Conservation (phyloP, 2,113 vertebrate genomes). For the Calyptomena viridis region DNA sequence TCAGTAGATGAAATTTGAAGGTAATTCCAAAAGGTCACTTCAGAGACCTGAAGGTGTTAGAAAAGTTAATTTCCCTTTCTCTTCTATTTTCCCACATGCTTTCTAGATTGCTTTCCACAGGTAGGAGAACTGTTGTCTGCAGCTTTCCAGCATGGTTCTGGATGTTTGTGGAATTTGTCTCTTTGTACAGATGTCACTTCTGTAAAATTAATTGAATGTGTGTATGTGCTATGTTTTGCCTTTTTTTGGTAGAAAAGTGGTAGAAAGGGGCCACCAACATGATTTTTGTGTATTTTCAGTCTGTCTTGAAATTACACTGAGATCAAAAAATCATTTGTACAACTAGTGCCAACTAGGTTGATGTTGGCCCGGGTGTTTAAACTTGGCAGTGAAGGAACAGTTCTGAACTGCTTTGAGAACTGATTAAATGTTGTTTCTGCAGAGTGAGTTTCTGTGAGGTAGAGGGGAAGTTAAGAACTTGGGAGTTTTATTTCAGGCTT, state of each 20-base stretch:
- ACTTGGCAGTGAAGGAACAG: background rate
- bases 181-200: background rate
- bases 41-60: background rate
- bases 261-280: background rate
- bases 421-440: background rate
- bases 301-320: background rate
- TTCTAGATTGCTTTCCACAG: background rate
- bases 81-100: background rate
- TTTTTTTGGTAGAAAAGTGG: background rate
- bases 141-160: background rate
- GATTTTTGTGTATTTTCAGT: background rate
- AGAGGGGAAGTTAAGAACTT: rapidly evolving
- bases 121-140: background rate
- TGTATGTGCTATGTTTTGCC: background rate
- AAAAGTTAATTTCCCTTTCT: conserved; percentile 3
- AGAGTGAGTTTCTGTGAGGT: background rate
- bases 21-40: background rate
- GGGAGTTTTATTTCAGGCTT: background rate
- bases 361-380: background rate
- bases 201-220: background rate
- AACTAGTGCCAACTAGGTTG: background rate
- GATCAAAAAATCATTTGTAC: background rate
- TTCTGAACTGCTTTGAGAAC: background rate
- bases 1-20: background rate
- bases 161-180: background rate